These are phyloP conservation scores for Atethmia centrago DNA, from an alignment of 2,888 invertebrate species.

Conservation along the genomic window DNA sequence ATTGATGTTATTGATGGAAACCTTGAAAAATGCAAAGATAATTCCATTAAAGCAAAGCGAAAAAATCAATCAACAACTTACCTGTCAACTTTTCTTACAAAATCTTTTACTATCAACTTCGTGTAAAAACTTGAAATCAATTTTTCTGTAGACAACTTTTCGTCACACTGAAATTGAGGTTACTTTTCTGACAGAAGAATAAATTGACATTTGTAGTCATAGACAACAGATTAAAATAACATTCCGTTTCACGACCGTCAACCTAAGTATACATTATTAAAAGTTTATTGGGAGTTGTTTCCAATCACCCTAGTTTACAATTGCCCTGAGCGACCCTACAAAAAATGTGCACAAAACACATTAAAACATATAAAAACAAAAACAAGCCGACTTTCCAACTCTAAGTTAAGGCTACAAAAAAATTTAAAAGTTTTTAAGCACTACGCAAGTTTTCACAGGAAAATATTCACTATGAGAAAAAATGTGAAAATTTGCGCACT, in stretches of 20 bases:
- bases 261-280: slow-evolving; percentile 5
- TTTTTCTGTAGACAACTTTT: slow-evolving; percentile 14
- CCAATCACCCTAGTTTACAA: slow-evolving; percentile 1
- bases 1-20: slow-evolving; percentile 5
- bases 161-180: slow-evolving; percentile 9
- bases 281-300: slow-evolving; percentile 4
- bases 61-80: slow-evolving; percentile 14
- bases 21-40: slow-evolving; percentile 3
- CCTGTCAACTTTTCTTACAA: not conserved
- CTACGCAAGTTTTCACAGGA: too few relatives aligned
- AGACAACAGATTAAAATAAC: slow-evolving; percentile 6
- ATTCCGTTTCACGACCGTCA: not conserved
- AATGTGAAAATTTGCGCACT: too few relatives aligned
- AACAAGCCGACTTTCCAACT: too few relatives aligned
- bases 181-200: slow-evolving; percentile 5
- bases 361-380: too few relatives aligned
- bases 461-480: too few relatives aligned
- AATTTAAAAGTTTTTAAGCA: too few relatives aligned
- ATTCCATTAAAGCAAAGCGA: slow-evolving; percentile 4
- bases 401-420: too few relatives aligned
- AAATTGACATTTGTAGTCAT: not conserved
- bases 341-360: too few relatives aligned
- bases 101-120: not conserved
- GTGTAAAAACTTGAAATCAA: slow-evolving; percentile 7
- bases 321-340: not conserved